Base-by-base conservation (phyloP, 1,140 invertebrate species). In the Holotrichia oblita region DNA sequence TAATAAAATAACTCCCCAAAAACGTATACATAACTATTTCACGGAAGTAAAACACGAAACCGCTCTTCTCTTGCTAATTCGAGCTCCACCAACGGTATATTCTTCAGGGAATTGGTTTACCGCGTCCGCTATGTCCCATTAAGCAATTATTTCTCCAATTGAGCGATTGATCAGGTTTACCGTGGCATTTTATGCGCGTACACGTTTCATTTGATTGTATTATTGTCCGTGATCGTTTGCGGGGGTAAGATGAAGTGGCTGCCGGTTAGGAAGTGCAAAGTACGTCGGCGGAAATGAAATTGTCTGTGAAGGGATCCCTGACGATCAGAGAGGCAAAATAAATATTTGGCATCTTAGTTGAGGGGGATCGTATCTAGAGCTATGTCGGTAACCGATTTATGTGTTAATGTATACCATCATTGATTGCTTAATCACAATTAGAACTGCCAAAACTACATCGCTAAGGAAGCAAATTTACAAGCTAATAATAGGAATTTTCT, bases 101-200 rank as follows among this genome's bases (percentile, higher is more conserved):
- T 69, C 61, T 69, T 69, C 22, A 22, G 61, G 22, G 61, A 69
- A 69, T 69, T 69, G 61, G 61, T 69, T 69, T 34, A 69, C 61
- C 61, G 22, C 61, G 20, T 14, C 27, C 10, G 22, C 61, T 27
- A 69, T 69, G 61, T 69, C 61, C 61, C 61, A 69, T 69, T 69
- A 69, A 34, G 61, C 61, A 69, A 69, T 69, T 69, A 69, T 69
- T 69, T 69, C 61, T 69, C 61, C 61, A 69, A 69, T 69, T 69
- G 61, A 69, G 61, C 61, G 22, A 22, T 69, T 22, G 61, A 69
- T 69, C 61, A 69, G 61, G 61, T 69, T 69, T 69, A 69, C 61
- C 14, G 61, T 69, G 61, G 61, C 61, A 69, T 69, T 69, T 69
- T 69, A 69, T 69, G 61, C 20, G 61, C 61, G 61, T 69, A 69